phyloP scores from a whole-genome alignment of 2,797 vertebrate genomes.

The Muraenolepis orangiensis region DNA sequence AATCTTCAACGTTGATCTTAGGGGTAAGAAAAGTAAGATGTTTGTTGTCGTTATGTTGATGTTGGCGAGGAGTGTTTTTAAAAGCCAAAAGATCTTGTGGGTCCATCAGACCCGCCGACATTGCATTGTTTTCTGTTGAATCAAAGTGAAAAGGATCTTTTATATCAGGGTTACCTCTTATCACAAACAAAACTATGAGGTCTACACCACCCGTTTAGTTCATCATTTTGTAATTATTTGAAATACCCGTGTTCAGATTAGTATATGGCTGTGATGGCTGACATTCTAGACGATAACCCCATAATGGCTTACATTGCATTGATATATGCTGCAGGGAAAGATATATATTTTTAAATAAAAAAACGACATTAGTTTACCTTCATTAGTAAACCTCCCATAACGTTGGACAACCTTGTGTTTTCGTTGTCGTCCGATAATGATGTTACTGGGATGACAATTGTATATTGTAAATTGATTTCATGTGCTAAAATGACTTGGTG shows the following conservation, averaged over 20 bases:
- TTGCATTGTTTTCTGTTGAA: constrained; percentile 1
- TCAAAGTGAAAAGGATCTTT: constrained; percentile 10
- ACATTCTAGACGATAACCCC: too few species aligned
- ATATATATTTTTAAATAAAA: too few species aligned
- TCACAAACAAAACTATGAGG: not conserved
- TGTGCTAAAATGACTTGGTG: constrained; percentile 1
- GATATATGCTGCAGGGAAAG: too few species aligned
- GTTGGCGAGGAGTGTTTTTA: not conserved
- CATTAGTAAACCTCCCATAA: not conserved
- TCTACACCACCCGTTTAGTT: not conserved
- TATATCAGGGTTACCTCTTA: not conserved
- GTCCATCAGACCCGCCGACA: too few species aligned
- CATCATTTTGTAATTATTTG: too few species aligned
- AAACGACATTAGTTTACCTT: not conserved
- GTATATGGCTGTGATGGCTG: too few species aligned
- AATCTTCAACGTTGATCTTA: not conserved
- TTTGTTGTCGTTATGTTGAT: too few species aligned
- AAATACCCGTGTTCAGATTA: too few species aligned
- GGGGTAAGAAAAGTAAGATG: not conserved
- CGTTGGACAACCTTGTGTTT: not conserved
- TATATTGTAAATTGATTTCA: constrained; percentile 18
- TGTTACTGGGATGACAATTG: constrained; percentile 16
- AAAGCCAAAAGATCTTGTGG: too few species aligned
- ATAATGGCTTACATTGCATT: too few species aligned
- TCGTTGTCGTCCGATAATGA: not conserved